Base-by-base conservation (phyloP, 37 sponge, comb jelly and placozoan species). In the Halisarca cf. caerulea region DNA sequence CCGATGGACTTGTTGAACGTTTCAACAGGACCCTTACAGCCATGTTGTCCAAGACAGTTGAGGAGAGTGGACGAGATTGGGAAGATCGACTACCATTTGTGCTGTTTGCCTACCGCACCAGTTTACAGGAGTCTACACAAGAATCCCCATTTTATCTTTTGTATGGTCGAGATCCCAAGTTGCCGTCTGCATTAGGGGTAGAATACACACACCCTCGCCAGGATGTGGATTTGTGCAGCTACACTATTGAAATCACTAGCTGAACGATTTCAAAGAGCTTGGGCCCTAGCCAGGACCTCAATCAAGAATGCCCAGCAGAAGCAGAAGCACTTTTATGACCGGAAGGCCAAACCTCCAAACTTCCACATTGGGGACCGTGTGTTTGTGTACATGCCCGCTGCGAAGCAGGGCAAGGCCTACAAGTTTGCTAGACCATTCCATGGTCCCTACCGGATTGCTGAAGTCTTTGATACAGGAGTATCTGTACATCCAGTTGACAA, bases 1-100 rank as follows among this genome's bases (percentile, higher is more conserved):
- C 82, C 24, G 86, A 89, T 79, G 86, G 90, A 5, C 44, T 89
- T 9, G 85, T 85, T 35, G 90, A 89, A 36, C 25, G 82, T 45
- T 89, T 84, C 57, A 89, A 89, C 38, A 60, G 89, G 47, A 83
- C 84, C 0, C 45, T 89, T 0, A 72, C 68, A 45, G 74, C 25
- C 21, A 84, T 84, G 74, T 39, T 89, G 0, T 35, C 85, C 45
- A 89, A 89, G 85, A 64, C 79, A 2, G 69, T 66, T 7, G 53
- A 80, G 35, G 2, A 40, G 27, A 43, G 70, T 34, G 89, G 81
- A 27, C 0, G 17, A 43, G 77, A 88, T 18, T 83, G 85, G 89
- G 85, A 89, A 34, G 30, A 28, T 6, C 51, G 32, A 2, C 78
- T 89, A 2, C 85, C 85, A 51, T 85, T 34, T 61, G 78, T 84